Conservation (phyloP, 2,888 invertebrate species). For the Tachina grossa region DNA sequence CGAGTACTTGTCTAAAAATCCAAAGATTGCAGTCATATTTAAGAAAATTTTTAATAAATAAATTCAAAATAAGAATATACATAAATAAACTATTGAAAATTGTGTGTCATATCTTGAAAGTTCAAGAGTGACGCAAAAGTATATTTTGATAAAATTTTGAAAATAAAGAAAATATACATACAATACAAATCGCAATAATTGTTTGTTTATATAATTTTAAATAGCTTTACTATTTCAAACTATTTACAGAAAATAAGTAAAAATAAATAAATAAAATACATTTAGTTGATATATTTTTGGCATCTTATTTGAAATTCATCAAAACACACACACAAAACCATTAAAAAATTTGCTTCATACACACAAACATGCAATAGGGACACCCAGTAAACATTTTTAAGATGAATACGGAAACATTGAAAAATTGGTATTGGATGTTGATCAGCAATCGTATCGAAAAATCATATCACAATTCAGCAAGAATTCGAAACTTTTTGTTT, state of each 20-base stretch:
- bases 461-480: no score
- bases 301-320: constrained; percentile 28
- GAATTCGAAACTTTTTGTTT: no score
- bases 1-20: neutral
- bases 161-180: constrained; percentile 10
- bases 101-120: constrained; percentile 31
- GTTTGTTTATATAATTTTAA: constrained; percentile 22
- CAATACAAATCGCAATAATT: constrained; percentile 1
- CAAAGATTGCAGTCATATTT: neutral
- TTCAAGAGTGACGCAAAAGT: neutral
- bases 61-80: constrained; percentile 1
- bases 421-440: no score
- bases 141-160: constrained; percentile 1
- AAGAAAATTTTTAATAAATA: neutral
- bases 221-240: neutral
- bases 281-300: constrained; percentile 49
- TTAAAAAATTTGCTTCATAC: neutral
- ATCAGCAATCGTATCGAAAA: no score
- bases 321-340: neutral
- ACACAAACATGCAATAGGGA: neutral
- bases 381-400: no score
- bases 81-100: constrained; percentile 20
- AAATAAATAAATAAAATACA: constrained; percentile 6
- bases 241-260: neutral
- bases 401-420: no score